These are phyloP conservation scores for Myxocyprinus asiaticus DNA, from an alignment of 2,113 vertebrate genomes.

Conservation along the genomic window DNA sequence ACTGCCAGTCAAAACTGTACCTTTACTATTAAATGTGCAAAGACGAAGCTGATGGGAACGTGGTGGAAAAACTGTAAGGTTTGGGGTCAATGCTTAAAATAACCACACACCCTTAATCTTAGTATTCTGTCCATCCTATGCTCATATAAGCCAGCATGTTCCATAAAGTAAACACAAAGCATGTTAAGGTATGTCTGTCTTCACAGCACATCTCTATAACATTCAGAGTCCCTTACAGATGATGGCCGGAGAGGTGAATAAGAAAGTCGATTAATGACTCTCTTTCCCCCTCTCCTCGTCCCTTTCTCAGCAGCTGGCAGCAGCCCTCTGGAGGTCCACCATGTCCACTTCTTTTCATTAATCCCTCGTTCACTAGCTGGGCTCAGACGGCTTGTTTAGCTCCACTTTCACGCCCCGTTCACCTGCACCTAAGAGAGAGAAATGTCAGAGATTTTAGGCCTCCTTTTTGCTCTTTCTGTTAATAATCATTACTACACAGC, in stretches of 20 bases:
- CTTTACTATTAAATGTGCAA: constrained; percentile 15
- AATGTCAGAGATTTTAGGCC: too few relatives aligned
- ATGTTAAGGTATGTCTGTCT: not conserved
- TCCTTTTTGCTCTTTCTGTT: too few relatives aligned
- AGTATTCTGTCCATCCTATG: not conserved
- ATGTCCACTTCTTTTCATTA: not conserved
- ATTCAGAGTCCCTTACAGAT: not conserved
- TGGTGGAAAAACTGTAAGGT: too few relatives aligned
- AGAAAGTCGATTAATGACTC: not conserved
- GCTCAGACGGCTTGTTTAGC: constrained; percentile 81
- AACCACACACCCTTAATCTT: constrained; percentile 11
- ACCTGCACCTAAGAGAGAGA: constrained; percentile 63
- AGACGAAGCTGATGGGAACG: not conserved
- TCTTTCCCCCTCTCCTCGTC: not conserved
- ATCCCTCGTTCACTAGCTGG: constrained; percentile 56
- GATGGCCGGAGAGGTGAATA: not conserved
- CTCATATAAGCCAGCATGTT: not conserved
- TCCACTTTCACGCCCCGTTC: constrained; percentile 84
- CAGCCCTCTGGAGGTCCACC: not conserved
- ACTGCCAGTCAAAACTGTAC: not conserved
- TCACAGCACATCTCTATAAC: constrained; percentile 4
- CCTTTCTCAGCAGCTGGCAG: constrained; percentile 21
- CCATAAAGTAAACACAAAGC: constrained; percentile 23
- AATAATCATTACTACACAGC: too few relatives aligned
- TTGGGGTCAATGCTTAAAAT: not conserved